Conservation (phyloP, 2,797 vertebrate genomes). For the Tarsius wallacei region DNA sequence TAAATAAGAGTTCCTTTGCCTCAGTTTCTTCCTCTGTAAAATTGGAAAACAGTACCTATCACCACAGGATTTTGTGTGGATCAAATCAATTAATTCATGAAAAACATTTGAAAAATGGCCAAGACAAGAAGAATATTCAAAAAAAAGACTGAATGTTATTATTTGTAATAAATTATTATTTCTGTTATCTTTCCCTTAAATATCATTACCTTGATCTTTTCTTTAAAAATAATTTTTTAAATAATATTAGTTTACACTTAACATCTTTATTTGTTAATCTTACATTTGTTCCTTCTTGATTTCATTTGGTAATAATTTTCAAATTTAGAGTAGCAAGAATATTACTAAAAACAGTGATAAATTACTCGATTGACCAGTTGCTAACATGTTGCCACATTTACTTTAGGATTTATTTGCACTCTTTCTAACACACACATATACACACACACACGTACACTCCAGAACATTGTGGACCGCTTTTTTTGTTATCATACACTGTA, state of each 20-base stretch:
- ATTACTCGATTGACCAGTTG: neutral
- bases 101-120: neutral
- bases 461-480: neutral
- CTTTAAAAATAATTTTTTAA: neutral
- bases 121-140: neutral
- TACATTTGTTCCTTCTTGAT: neutral
- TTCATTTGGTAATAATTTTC: neutral
- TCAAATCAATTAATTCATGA: neutral
- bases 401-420: neutral
- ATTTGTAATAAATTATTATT: neutral
- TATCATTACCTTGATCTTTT: neutral
- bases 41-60: neutral
- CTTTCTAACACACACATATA: neutral
- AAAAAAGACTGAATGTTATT: neutral
- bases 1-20: neutral
- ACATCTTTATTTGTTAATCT: neutral
- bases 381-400: neutral
- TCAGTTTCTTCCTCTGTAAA: neutral
- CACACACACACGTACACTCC: neutral
- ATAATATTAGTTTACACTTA: neutral
- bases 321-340: neutral
- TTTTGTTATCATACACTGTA: neutral
- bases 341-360: neutral
- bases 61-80: neutral
- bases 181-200: neutral